phyloP scores from a whole-genome alignment of 1,140 invertebrate species.

The Drosophila virilis region DNA sequence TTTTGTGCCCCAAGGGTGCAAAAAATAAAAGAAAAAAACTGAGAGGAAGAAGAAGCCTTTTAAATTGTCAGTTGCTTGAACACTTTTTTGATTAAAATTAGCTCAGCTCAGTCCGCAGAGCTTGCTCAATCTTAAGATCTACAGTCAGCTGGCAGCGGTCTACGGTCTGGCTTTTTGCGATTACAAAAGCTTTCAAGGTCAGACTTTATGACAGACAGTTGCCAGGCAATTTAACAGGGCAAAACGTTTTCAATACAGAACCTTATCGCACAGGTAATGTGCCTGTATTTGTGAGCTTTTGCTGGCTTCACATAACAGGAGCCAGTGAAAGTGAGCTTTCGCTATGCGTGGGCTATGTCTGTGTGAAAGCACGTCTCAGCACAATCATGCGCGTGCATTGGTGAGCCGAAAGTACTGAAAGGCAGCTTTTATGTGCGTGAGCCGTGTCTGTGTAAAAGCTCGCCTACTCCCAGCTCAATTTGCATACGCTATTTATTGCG shows the following conservation, averaged over 20 bases:
- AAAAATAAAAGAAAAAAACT: conserved; percentile 13
- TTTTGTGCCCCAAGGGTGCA: conserved; percentile 19
- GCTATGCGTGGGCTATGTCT: background rate
- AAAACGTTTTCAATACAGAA: too few relatives aligned
- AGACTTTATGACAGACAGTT: conserved; percentile 42
- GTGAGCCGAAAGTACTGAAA: background rate
- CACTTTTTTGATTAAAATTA: conserved; percentile 81
- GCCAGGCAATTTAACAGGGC: conserved; percentile 21
- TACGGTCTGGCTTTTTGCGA: conserved; percentile 7
- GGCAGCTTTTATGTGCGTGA: background rate
- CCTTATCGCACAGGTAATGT: background rate
- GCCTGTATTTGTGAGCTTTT: conserved; percentile 16
- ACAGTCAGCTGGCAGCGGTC: conserved; percentile 21
- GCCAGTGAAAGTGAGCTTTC: background rate
- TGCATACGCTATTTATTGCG: conserved; percentile 19
- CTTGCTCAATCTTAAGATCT: conserved; percentile 57
- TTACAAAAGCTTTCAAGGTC: conserved; percentile 54
- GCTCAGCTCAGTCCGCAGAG: conserved; percentile 50
- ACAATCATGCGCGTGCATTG: background rate
- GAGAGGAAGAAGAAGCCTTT: conserved; percentile 21
- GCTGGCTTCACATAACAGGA: background rate
- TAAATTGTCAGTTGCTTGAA: conserved; percentile 70
- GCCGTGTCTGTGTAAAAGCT: conserved; percentile 5
- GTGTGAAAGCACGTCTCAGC: background rate
- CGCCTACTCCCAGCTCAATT: background rate